phyloP scores from a whole-genome alignment of 2,113 vertebrate species.

The Nibea coibor region DNA sequence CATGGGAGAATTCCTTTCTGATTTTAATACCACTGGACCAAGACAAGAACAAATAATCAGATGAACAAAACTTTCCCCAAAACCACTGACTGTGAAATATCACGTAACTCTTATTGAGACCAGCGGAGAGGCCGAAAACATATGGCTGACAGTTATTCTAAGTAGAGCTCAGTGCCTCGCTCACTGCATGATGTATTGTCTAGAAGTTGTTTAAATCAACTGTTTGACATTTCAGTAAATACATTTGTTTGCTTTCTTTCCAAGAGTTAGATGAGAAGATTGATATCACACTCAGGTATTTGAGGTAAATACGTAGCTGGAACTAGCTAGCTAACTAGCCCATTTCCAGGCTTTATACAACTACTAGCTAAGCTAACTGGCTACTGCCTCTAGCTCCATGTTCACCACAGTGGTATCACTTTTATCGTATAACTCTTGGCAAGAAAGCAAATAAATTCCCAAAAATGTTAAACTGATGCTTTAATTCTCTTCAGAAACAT shows the following conservation, averaged over 20 bases:
- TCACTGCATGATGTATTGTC: background rate
- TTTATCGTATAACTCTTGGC: background rate
- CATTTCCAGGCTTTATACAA: background rate
- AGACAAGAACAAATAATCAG: constrained; percentile 46
- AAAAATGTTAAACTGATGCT: background rate
- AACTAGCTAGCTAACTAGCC: background rate
- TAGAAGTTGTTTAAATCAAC: background rate
- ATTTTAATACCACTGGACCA: constrained; percentile 35
- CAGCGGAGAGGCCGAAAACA: background rate
- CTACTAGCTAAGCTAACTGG: background rate
- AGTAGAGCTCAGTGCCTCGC: background rate
- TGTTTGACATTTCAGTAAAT: background rate
- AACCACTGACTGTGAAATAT: constrained; percentile 9
- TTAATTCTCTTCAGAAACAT: background rate
- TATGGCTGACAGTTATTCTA: background rate
- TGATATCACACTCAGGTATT: background rate
- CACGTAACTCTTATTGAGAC: background rate
- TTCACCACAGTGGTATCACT: too few species aligned
- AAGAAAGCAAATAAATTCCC: background rate
- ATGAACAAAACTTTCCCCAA: constrained; percentile 4
- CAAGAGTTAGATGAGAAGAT: background rate
- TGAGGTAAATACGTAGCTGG: background rate
- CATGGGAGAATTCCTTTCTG: constrained; percentile 21
- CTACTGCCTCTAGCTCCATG: background rate
- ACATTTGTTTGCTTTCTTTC: background rate